Evolutionary conservation across 2,797 vertebrate genomes (phyloP).

Genomic region (Percopsis omiscomaycus): DNA sequence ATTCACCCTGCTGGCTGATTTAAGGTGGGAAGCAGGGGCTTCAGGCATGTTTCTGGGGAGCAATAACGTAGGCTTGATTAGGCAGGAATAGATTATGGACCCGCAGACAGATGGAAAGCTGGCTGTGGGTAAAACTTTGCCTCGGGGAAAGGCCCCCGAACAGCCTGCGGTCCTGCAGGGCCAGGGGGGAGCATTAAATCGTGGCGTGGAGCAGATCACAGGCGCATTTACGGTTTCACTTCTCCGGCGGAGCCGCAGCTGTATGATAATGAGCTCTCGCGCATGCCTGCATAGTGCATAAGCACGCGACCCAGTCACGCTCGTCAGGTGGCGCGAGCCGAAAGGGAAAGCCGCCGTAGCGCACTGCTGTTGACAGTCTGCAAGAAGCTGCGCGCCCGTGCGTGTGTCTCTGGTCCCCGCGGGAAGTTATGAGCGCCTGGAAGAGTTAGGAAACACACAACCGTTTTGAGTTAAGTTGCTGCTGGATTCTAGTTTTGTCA

Average conservation of each 20-base stretch:
- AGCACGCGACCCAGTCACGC: constrained; percentile 25
- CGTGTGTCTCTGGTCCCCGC: not conserved
- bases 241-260: constrained; percentile 71
- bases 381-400: constrained; percentile 9
- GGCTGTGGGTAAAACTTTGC: constrained; percentile 26
- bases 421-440: not conserved
- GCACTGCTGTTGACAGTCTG: constrained; percentile 3
- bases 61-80: constrained; percentile 78
- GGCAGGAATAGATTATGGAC: constrained; percentile 63
- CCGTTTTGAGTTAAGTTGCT: constrained; percentile 49
- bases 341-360: constrained; percentile 32
- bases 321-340: constrained; percentile 55
- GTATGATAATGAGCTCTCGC: constrained; percentile 82
- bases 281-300: constrained; percentile 10
- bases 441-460: not conserved
- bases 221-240: constrained; percentile 5
- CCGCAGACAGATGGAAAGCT: constrained; percentile 75
- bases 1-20: constrained; percentile 50
- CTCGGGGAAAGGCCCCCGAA: constrained; percentile 3
- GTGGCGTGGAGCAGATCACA: constrained; percentile 8
- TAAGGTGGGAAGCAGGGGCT: constrained; percentile 57
- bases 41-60: constrained; percentile 56
- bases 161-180: constrained; percentile 18
- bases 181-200: constrained; percentile 55
- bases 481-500: constrained; percentile 62